These are phyloP conservation scores for Hylomyscus alleni DNA, from an alignment of 2,797 vertebrate species.

Conservation along the genomic window DNA sequence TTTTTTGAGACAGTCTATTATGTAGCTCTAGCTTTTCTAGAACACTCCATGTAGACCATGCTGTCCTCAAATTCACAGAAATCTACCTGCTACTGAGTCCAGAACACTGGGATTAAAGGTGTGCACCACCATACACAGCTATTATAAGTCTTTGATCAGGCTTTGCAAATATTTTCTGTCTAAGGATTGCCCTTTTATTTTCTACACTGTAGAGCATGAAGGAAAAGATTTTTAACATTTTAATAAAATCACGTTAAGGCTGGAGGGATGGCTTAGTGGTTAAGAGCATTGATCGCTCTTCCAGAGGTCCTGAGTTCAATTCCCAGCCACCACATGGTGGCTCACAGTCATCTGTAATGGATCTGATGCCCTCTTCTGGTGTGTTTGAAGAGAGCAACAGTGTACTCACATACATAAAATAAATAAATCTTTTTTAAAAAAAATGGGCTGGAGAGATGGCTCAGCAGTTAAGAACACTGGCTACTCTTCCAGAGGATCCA, in stretches of 20 bases:
- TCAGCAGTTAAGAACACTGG: neutral
- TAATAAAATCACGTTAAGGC: neutral
- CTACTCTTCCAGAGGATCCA: neutral
- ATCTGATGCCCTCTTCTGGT: neutral
- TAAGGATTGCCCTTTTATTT: neutral
- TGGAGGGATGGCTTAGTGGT: neutral
- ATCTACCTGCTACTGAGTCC: neutral
- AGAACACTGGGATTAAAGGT: neutral
- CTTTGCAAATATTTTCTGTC: conserved; percentile 37
- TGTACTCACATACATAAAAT: neutral
- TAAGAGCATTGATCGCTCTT: neutral
- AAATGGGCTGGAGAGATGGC: neutral
- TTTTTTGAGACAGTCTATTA: neutral
- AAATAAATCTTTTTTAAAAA: neutral
- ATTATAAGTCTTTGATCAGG: neutral
- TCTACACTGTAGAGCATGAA: neutral
- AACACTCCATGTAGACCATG: too few species aligned
- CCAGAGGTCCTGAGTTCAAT: neutral
- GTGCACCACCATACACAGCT: too few species aligned
- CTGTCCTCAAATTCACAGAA: neutral
- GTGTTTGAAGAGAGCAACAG: neutral
- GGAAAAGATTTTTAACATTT: neutral
- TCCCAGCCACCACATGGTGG: neutral
- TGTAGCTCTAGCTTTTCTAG: neutral
- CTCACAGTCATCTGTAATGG: neutral